Base-by-base conservation (phyloP, 2,888 invertebrate species). In the Erebia palarica region DNA sequence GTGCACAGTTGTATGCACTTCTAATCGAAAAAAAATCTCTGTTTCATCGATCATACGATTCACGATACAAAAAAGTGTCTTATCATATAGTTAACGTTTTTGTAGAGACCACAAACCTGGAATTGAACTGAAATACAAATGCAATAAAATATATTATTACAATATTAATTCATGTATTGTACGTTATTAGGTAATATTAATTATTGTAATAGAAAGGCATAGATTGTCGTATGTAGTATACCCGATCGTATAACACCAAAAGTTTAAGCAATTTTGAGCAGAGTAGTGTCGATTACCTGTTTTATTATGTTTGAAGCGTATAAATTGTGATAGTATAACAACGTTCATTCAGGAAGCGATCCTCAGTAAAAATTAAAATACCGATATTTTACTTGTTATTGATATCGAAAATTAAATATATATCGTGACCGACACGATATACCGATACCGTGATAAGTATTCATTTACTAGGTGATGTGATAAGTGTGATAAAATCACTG, bases 231-330 rank as follows among this genome's bases (percentile, higher is more conserved):
- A 51, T 65, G 14, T 51, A 16, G 44, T 14, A 10, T 65, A 65
- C n/a, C 65, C 16, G 65, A 65, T 36, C 14, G 65, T 53, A 36
- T 65, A 65, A 65, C 53, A 65, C 65, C 65, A 65, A 53, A 42
- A 21, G 10, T n/a, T 44, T 64, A 65, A 53, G 65, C 65, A 65
- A 65, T 65, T 36, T 63, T 21, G 13, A 16, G 49, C 18, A 8
- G 63, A 49, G 14, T 61, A 63, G 18, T 47, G 9, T 21, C 3
- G 63, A 13, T 63, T 47, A 49, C 13, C 60, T 44, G 16, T 63
- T 47, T 8, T 44, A 10, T 61, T 18, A 18, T 61, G 13, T 61
- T 60, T 16, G 16, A 42, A n/a, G 16, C 18, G 13, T 18, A 60
- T 60, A 2, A 42, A 16, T 61, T 61, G 59, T 59, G 42, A 61